Base-by-base conservation (phyloP, 2,888 invertebrate species). In the Ptychoptera contaminata region DNA sequence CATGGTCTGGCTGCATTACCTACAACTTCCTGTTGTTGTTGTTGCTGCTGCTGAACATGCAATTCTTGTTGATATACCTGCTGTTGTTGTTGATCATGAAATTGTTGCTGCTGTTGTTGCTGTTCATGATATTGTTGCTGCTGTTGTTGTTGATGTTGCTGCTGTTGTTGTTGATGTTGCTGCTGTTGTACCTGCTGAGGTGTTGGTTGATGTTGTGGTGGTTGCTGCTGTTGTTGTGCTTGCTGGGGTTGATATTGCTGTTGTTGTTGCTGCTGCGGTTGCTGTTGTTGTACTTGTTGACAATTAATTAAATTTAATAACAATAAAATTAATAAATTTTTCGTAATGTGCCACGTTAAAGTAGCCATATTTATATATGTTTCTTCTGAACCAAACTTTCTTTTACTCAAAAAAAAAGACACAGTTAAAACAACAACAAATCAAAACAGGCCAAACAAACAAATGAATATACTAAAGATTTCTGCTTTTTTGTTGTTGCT, bases 1-100 rank as follows among this genome's bases (percentile, higher is more conserved):
- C 85, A 86, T 60, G 83, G 83, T 54, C 43, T 40, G 50, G 56
- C 48, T 56, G 56, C 44, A 55, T 4, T 54, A 23, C 23, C 23
- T 23, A 23, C 23, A 23, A 7, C 23, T 23, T 23, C 23, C 23
- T 23, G 43, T 36, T 38, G 38, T 8, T 16, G 39, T 15, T 52
- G 23, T 11, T 15, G 31, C 23, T 23, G 23, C 42, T 52, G 49
- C 36, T 55, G 52, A 16, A 52, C 59, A 31, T 57, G 58, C 46
- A 59, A 63, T 37, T 59, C 66, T 32, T 61, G 61, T 12, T 52
- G 55, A 23, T 23, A 23, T 5, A 23, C 42, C 38, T 52, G 56
- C 48, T 58, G 56, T 40, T 50, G 48, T 49, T 58, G 59, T 42
- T 58, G 58, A 47, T 58, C 61, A 45, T 58, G 55, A 46, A 56